phyloP scores from a whole-genome alignment of 2,113 vertebrate genomes.

The Lepisosteus oculatus region DNA sequence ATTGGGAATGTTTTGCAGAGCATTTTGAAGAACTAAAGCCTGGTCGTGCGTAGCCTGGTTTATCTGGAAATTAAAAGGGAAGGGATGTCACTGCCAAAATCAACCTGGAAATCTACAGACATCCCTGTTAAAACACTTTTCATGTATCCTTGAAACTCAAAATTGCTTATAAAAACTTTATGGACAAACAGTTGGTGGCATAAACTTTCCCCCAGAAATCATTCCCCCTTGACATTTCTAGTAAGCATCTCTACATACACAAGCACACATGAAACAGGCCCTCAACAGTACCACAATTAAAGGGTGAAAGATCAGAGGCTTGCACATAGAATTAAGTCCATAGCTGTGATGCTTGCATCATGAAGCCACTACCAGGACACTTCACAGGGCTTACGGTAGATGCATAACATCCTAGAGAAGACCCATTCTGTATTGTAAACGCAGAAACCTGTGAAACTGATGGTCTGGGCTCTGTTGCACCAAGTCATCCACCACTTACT shows the following conservation, averaged over 20 bases:
- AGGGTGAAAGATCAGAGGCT: constrained; percentile 17
- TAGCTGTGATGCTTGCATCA: background rate
- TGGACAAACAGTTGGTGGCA: background rate
- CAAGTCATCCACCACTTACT: too few species aligned
- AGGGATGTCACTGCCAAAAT: background rate
- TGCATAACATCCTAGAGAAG: too few species aligned
- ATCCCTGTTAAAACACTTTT: background rate
- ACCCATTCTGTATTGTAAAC: too few species aligned
- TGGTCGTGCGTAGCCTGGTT: constrained; percentile 96
- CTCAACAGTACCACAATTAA: constrained; percentile 8
- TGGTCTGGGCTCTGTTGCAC: too few species aligned
- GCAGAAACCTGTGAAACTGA: too few species aligned
- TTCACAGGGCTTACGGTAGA: too few species aligned
- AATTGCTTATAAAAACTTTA: background rate
- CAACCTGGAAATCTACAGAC: background rate
- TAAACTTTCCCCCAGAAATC: constrained; percentile 22
- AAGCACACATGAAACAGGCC: background rate
- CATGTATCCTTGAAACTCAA: too few species aligned
- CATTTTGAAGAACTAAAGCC: constrained; percentile 94
- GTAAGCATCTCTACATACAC: constrained; percentile 7
- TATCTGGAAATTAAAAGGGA: constrained; percentile 66
- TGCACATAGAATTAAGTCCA: constrained; percentile 11
- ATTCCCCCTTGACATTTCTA: constrained; percentile 42
- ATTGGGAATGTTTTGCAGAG: constrained; percentile 98
- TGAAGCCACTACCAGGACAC: background rate